Conservation (phyloP, 2,888 invertebrate genomes). For the Pheosia gnoma region DNA sequence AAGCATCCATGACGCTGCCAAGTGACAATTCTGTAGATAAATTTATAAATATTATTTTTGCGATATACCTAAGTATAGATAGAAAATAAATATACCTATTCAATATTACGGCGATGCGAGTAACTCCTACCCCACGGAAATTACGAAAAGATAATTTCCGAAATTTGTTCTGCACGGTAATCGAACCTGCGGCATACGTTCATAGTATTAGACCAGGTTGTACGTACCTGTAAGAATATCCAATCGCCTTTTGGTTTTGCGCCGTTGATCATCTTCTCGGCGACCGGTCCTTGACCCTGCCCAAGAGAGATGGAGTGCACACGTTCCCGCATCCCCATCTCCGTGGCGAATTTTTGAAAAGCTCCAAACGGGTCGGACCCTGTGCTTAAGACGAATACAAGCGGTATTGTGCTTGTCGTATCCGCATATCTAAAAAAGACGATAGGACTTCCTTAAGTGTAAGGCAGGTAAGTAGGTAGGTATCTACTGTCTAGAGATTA, state of each 20-base stretch:
- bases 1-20: slow-evolving; percentile 97
- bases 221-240: slow-evolving; percentile 92
- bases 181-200: no score
- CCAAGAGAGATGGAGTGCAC: slow-evolving; percentile 94
- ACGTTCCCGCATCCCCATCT: slow-evolving; percentile 88
- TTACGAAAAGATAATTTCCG: no score
- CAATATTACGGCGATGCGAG: no score
- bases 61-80: neutral
- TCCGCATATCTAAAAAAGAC: slow-evolving; percentile 85
- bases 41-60: neutral
- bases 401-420: slow-evolving; percentile 88
- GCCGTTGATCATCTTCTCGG: slow-evolving; percentile 90
- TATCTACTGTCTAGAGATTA: no score
- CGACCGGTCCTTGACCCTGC: slow-evolving; percentile 94
- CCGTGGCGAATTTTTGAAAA: slow-evolving; percentile 91
- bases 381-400: slow-evolving; percentile 94
- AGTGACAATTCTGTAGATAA: slow-evolving; percentile 91
- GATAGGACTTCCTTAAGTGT: no score
- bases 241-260: slow-evolving; percentile 91
- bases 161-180: no score
- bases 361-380: slow-evolving; percentile 95
- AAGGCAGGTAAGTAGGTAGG: no score
- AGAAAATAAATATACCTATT: no score
- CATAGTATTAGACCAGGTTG: no score
- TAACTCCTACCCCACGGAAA: no score